phyloP scores from a whole-genome alignment of 2,888 invertebrate species.

The Melanotus villosus region DNA sequence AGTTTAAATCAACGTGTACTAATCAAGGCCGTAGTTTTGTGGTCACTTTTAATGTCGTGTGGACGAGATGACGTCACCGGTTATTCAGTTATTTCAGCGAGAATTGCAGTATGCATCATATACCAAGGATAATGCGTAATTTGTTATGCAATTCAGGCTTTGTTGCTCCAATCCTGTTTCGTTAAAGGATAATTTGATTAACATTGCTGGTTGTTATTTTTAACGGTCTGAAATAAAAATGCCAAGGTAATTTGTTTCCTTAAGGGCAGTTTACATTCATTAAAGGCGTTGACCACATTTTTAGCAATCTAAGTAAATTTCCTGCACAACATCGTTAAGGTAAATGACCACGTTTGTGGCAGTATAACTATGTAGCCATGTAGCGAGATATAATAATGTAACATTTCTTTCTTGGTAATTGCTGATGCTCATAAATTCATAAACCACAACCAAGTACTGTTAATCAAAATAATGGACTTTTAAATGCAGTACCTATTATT shows the following conservation, averaged over 20 bases:
- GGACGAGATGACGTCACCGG: not conserved
- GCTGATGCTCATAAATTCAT: too few species aligned
- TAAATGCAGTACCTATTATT: too few species aligned
- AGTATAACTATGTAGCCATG: too few species aligned
- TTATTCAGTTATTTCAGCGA: not conserved
- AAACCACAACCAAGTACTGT: too few species aligned
- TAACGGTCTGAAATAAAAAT: not conserved
- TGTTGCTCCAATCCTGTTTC: slow-evolving; percentile 3
- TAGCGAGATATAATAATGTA: too few species aligned
- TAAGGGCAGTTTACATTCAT: not conserved
- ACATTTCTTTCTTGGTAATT: too few species aligned
- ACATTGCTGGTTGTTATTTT: too few species aligned
- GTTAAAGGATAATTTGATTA: slow-evolving; percentile 10
- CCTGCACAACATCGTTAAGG: too few species aligned
- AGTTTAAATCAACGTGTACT: not conserved
- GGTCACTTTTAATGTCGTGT: not conserved
- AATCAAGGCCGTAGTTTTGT: not conserved
- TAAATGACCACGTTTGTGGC: too few species aligned
- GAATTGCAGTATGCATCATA: slow-evolving; percentile 1
- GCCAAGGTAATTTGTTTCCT: not conserved
- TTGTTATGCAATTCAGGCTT: slow-evolving; percentile 9
- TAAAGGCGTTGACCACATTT: too few species aligned
- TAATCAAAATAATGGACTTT: too few species aligned
- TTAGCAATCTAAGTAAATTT: too few species aligned
- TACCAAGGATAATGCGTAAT: not conserved